These are phyloP conservation scores for Bombyx mandarina DNA, from an alignment of 1,140 invertebrate genomes.

Conservation along the genomic window DNA sequence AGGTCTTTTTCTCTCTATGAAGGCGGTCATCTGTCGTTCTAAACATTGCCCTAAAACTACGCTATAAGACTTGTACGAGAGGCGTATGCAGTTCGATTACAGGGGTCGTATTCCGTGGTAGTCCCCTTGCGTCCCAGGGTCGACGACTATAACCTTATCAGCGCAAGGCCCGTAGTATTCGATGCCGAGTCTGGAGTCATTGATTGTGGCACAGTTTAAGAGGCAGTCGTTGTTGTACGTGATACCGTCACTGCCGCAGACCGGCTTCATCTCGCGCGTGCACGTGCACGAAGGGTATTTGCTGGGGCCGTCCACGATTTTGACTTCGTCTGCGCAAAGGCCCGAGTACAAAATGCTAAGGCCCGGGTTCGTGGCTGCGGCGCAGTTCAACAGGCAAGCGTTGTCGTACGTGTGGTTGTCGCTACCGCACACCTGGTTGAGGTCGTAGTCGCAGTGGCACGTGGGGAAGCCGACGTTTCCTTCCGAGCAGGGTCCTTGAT, in stretches of 20 bases:
- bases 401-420: conserved; percentile 38
- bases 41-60: no score
- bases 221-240: conserved; percentile 22
- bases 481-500: conserved; percentile 6
- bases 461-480: not conserved
- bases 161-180: conserved; percentile 12
- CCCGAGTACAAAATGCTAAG: conserved; percentile 3
- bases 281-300: conserved; percentile 14
- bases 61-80: no score
- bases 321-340: conserved; percentile 3
- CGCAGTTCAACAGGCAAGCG: conserved; percentile 18
- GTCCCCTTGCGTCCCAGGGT: not conserved
- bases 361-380: not conserved
- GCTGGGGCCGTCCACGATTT: conserved; percentile 1
- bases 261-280: conserved; percentile 15
- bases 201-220: conserved; percentile 13
- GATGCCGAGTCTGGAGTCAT: conserved; percentile 12
- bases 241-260: conserved; percentile 23
- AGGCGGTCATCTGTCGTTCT: no score
- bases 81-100: no score
- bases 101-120: no score
- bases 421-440: conserved; percentile 36
- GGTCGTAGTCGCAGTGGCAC: conserved; percentile 27
- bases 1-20: no score
- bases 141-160: conserved; percentile 10